Percentiles rank a stretch among this genome's conserved stretches.
These are phyloP conservation scores for Engystomops pustulosus DNA, from an alignment of 2,113 vertebrate species.

Conservation along the genomic window DNA sequence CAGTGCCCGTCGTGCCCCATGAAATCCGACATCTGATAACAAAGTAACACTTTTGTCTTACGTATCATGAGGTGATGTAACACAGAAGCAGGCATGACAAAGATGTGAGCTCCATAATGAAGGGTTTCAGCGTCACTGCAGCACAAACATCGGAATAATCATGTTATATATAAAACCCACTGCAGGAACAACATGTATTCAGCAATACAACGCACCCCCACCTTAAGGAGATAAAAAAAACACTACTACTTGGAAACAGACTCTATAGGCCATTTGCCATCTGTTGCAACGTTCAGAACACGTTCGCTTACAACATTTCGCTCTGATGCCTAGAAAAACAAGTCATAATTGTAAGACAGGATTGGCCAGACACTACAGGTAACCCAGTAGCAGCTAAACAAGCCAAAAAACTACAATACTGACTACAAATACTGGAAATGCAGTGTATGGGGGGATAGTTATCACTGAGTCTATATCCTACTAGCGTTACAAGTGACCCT, in stretches of 20 bases:
- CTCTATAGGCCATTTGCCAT: not conserved
- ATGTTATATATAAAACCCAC: not conserved
- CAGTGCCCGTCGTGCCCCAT: not conserved
- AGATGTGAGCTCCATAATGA: not conserved
- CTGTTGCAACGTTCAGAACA: not conserved
- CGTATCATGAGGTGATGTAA: not conserved
- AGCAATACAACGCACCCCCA: not conserved
- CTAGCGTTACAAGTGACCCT: no score
- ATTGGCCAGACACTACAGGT: not conserved
- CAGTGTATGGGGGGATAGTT: no score
- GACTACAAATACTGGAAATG: no score
- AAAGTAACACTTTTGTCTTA: not conserved
- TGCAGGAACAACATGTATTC: not conserved
- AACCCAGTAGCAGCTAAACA: not conserved
- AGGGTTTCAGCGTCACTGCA: not conserved
- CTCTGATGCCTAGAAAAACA: constrained; percentile 34
- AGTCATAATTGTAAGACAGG: not conserved
- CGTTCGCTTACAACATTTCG: not conserved
- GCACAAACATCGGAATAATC: not conserved
- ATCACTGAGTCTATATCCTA: no score
- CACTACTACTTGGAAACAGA: constrained; percentile 4
- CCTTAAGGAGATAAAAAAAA: not conserved
- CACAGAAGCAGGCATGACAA: not conserved
- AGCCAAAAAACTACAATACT: no score
- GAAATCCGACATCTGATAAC: not conserved